Base-by-base conservation (phyloP, 2,113 vertebrate species). In the Tonatia bakeri region DNA sequence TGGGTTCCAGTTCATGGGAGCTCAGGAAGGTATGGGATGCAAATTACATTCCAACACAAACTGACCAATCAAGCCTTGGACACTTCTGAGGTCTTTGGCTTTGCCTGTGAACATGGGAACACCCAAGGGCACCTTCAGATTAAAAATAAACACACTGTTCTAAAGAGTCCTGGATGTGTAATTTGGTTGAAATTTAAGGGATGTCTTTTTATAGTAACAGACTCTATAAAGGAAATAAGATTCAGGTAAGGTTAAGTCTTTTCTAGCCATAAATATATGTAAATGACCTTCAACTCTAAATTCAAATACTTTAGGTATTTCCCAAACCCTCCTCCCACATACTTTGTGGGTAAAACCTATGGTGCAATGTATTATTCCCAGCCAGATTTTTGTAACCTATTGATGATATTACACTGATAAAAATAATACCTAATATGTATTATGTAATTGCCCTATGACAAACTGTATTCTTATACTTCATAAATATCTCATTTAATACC, bases 101-200 rank as follows among this genome's bases (percentile, higher is more conserved):
- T 94, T 97, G 90, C 76, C 85, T 95, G 36, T 92, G 67, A 96
- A 88, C 56, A 38, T 50, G 61, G 91, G 52, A 97, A 97, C 96
- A 97, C 90, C 81, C 95, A 97, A 97, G 94, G 94, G 82, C 96
- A 98, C 95, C 95, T 98, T 97, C 95, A 95, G 91, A 92, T 97
- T 97, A 97, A 97, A 97, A 97, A 97, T 97, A 97, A 95, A 79
- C 92, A 89, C 69, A 86, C 87, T 82, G 38, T 85, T 96, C 89
- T 92, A 84, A 96, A 94, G 43, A 96, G 82, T 54, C 43, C 45
- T 94, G 59, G 70, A 93, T 88, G 61, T 96, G 90, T 94, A 97
- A 97, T 97, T 97, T 97, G 67, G 95, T 95, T 92, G 96, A 97
- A 95, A 94, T 95, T 97, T 97, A 96, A 96, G 73, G 65, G 59